A percentile compares a stretch with the other conserved stretches of the same genome.
Conservation (phyloP, 2,888 invertebrate genomes). For the Pyrrhosoma nymphula region DNA sequence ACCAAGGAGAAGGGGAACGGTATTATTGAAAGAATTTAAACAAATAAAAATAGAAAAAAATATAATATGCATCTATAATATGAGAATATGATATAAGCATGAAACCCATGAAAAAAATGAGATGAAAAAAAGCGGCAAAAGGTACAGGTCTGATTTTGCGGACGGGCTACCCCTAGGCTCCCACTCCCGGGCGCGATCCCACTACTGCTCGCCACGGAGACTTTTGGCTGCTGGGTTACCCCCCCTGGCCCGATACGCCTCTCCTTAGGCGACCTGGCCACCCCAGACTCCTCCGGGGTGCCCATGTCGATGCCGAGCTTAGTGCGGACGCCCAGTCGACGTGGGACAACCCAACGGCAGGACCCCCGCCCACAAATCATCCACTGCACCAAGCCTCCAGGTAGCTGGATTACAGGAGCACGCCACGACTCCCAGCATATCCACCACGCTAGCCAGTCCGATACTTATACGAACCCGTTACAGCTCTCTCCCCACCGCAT, state of each 20-base stretch:
- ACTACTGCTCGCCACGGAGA: constrained; percentile 99
- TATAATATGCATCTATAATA: too few relatives aligned
- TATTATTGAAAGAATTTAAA: neutral
- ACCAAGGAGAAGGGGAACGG: too few relatives aligned
- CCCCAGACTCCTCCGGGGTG: constrained; percentile 89
- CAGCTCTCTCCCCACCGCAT: neutral
- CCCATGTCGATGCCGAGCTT: constrained; percentile 99
- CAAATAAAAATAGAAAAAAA: neutral
- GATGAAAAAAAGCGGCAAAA: constrained; percentile 80
- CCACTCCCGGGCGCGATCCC: constrained; percentile 99
- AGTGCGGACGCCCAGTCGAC: constrained; percentile 97
- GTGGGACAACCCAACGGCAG: constrained; percentile 84
- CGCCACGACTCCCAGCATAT: constrained; percentile 94
- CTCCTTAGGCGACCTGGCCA: constrained; percentile 97
- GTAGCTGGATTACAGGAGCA: constrained; percentile 98
- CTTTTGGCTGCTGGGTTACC: constrained; percentile 99
- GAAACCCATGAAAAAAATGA: neutral
- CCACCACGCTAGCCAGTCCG: neutral
- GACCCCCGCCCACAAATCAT: constrained; percentile 94
- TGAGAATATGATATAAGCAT: too few relatives aligned
- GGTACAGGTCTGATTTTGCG: constrained; percentile 87
- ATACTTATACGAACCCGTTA: constrained; percentile 6
- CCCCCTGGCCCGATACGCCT: constrained; percentile 99
- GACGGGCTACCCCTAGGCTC: constrained; percentile 91
- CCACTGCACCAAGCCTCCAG: constrained; percentile 94